Evolutionary conservation across 2,113 vertebrate species (phyloP), one percentile per base, ranked within the genome.

Genomic region (Bombycilla garrulus): DNA sequence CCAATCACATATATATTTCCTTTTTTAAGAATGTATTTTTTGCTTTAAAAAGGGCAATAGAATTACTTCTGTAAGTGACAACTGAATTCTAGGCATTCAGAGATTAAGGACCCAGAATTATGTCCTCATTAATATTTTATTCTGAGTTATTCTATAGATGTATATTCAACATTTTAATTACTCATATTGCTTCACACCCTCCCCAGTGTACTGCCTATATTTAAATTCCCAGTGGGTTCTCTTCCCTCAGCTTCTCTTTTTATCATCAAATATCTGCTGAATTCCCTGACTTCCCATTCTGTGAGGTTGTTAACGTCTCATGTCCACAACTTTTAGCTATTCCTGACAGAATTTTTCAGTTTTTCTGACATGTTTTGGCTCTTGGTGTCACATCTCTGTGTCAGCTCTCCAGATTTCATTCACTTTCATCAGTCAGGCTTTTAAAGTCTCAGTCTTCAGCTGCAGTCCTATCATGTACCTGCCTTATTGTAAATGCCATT

Each of bases 361-460:
- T 96, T 84, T 91, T 57, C 69, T 90, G 54, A 84, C 54, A 92
- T 83, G 29, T 79, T 91, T 89, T 95, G 58, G 14, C 80, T 94
- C 61, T 29, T 60, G 26, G 58, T 92, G 76, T 93, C 88, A 91
- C 40, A 71, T 81, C 45, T 72, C 56, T 64, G 50, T 64, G 74
- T 95, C 86, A 85, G 26, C 69, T 90, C 86, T 95, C 76, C 88
- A 92, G 50, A 92, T 91, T 94, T 90, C 81, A 70, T 71, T 90
- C 64, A 56, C 74, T 96, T 96, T 91, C 76, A 92, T 95, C 88
- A 90, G 67, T 51, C 72, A 88, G 64, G 24, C 65, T 95, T 96
- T 97, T 78, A 88, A 95, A 78, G 5, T 48, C 44, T 92, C 44
- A 91, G 54, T 40, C 45, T 95, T 88, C 57, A 86, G 35, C 56